phyloP scores from a whole-genome alignment of 2,113 vertebrate genomes.

The Trichomycterus rosablanca region DNA sequence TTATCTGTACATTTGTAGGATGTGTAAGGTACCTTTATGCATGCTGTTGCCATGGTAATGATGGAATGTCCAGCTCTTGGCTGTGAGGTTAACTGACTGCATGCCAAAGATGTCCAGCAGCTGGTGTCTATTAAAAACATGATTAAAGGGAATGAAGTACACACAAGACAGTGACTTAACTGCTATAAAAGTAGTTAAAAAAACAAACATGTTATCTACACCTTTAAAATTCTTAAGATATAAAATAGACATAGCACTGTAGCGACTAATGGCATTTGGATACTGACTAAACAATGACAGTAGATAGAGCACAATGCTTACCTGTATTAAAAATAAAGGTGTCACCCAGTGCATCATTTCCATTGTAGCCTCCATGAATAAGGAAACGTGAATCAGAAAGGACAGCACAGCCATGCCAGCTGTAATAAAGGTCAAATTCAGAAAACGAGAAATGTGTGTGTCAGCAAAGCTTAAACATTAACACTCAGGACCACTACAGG shows the following conservation, averaged over 20 bases:
- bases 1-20: slow-evolving; percentile 2
- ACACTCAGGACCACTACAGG: neutral
- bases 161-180: too few relatives aligned
- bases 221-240: too few relatives aligned
- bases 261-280: too few relatives aligned
- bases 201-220: neutral
- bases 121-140: slow-evolving; percentile 55
- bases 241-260: too few relatives aligned
- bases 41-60: slow-evolving; percentile 57
- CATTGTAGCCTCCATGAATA: slow-evolving; percentile 67
- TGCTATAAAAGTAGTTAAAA: too few relatives aligned
- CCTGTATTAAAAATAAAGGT: slow-evolving; percentile 67
- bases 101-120: slow-evolving; percentile 64
- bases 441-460: neutral
- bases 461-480: neutral
- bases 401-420: slow-evolving; percentile 65
- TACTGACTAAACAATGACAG: neutral
- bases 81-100: slow-evolving; percentile 50
- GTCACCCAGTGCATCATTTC: slow-evolving; percentile 62
- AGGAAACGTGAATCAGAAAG: slow-evolving; percentile 64
- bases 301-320: slow-evolving; percentile 20
- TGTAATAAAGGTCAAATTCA: slow-evolving; percentile 29
- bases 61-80: slow-evolving; percentile 69
- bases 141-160: neutral
- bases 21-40: slow-evolving; percentile 32